These are phyloP conservation scores for Hylyphantes graminicola DNA, from an alignment of 1,140 invertebrate species.

Conservation along the genomic window DNA sequence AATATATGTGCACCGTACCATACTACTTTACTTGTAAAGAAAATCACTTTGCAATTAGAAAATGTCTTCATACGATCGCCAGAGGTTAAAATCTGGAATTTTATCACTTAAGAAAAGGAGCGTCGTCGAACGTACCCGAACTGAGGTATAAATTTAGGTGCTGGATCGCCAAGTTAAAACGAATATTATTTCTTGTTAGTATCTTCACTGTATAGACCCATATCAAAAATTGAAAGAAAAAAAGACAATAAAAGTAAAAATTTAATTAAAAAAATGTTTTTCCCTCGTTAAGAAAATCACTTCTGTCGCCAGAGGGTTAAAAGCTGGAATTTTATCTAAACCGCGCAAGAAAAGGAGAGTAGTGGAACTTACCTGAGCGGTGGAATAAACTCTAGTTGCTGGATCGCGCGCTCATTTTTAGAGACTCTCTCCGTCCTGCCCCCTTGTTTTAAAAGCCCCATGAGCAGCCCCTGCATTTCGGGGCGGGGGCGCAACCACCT, in stretches of 20 bases:
- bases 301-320: too few relatives aligned
- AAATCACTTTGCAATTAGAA: too few relatives aligned
- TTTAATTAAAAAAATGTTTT: background rate
- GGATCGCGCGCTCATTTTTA: background rate
- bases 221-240: too few relatives aligned
- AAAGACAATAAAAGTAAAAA: background rate
- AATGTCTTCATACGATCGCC: too few relatives aligned
- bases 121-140: slow-evolving; percentile 3
- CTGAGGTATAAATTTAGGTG: slow-evolving; percentile 1
- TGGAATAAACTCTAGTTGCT: slow-evolving; percentile 9
- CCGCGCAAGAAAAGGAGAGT: background rate
- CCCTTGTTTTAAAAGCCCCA: slow-evolving; percentile 40
- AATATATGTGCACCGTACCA: too few relatives aligned
- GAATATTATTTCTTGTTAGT: too few relatives aligned
- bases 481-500: slow-evolving; percentile 24
- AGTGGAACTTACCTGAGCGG: slow-evolving; percentile 16
- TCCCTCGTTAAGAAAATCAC: background rate
- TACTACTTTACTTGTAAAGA: too few relatives aligned
- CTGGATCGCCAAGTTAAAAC: too few relatives aligned
- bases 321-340: background rate
- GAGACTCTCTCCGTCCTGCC: slow-evolving; percentile 1
- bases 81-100: background rate
- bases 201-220: too few relatives aligned
- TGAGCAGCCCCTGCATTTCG: background rate
- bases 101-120: background rate